Conservation (phyloP, 2,113 vertebrate genomes). For the Arenaria interpres region DNA sequence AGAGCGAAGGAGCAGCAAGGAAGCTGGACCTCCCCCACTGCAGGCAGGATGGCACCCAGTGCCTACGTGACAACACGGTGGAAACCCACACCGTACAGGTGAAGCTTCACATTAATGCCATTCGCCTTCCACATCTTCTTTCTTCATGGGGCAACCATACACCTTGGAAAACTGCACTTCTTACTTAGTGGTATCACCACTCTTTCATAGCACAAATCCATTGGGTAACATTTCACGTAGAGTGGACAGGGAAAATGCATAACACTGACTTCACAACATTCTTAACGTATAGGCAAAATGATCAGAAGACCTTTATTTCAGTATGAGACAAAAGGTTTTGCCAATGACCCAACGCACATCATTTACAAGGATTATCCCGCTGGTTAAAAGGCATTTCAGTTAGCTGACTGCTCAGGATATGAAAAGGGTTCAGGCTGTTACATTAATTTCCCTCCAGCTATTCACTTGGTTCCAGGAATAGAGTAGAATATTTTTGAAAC, state of each 20-base stretch:
- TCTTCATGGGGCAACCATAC: neutral
- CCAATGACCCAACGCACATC: neutral
- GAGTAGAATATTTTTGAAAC: neutral
- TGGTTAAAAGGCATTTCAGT: conserved; percentile 16
- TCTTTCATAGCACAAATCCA: neutral
- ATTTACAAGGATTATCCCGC: neutral
- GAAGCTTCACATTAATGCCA: neutral
- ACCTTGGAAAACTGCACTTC: neutral
- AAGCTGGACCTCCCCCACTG: neutral
- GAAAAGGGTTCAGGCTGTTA: neutral
- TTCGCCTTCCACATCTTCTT: neutral
- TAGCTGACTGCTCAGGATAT: neutral
- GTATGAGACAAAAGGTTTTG: neutral
- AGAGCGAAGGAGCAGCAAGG: neutral
- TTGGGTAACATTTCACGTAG: neutral
- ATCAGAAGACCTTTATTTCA: neutral
- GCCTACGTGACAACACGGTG: neutral
- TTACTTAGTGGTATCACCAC: neutral
- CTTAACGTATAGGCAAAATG: neutral
- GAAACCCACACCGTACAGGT: accelerated
- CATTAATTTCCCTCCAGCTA: neutral
- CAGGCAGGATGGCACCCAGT: conserved; percentile 6
- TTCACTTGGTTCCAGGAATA: neutral
- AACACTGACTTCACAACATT: accelerated
- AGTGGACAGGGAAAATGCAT: neutral